A percentile compares a stretch with the other conserved stretches of the same genome.
phyloP scores from a whole-genome alignment of 1,140 invertebrate genomes.

The Episyrphus balteatus region DNA sequence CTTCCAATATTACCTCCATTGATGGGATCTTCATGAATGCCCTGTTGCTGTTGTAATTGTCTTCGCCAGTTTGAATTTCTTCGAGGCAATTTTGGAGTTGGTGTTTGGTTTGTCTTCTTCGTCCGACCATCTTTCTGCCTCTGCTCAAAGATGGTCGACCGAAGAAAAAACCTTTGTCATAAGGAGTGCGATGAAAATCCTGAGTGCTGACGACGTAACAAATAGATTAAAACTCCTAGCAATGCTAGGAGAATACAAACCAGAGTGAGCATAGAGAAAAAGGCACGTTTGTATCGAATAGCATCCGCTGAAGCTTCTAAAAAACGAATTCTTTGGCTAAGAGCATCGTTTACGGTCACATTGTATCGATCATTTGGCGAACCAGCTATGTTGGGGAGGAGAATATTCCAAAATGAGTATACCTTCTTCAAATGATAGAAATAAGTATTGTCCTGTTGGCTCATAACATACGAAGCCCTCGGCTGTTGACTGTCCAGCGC shows the following conservation, averaged over 20 bases:
- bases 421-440: slow-evolving; percentile 21
- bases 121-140: slow-evolving; percentile 31
- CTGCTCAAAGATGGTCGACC: slow-evolving; percentile 25
- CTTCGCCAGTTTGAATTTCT: slow-evolving; percentile 1
- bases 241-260: slow-evolving; percentile 26
- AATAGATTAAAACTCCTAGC: slow-evolving; percentile 28
- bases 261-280: slow-evolving; percentile 27
- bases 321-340: slow-evolving; percentile 19
- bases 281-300: slow-evolving; percentile 30
- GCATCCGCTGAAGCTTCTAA: slow-evolving; percentile 27
- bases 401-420: slow-evolving; percentile 29
- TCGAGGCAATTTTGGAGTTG: neutral
- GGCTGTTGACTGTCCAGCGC: neutral
- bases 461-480: slow-evolving; percentile 2
- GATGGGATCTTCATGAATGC: too few species aligned
- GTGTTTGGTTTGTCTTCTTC: slow-evolving; percentile 11
- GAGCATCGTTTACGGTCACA: neutral
- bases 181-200: slow-evolving; percentile 8
- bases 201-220: slow-evolving; percentile 16
- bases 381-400: slow-evolving; percentile 12
- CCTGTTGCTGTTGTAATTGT: neutral
- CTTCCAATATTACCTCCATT: slow-evolving; percentile 4
- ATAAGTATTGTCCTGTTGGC: slow-evolving; percentile 23
- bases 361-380: slow-evolving; percentile 7
- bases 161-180: slow-evolving; percentile 36